Base-by-base conservation (phyloP, 1,140 invertebrate species). In the Marisa cornuarietis region DNA sequence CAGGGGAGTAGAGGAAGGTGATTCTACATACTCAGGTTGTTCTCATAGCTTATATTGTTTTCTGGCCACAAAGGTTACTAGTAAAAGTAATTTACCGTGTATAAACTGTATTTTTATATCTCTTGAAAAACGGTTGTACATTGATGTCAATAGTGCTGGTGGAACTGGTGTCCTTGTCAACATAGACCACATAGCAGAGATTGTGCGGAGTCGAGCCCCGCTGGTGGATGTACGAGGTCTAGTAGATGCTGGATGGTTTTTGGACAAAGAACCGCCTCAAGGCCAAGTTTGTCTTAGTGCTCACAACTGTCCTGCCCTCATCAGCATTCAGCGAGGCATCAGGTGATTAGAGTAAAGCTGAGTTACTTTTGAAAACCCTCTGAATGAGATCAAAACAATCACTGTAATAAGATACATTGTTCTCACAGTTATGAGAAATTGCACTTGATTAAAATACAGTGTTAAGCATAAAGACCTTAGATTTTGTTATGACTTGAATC, bases 161-260 rank as follows among this genome's bases (percentile, higher is more conserved):
- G 97, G 95, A 2, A 95, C 96, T 0, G 97, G 97, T 68, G 96
- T 98, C 1, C 94, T 98, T 93, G 90, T 98, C 10, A 98, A 98
- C 87, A 90, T 97, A 69, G 96, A 98, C 91, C 92, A 94, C 18
- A 93, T 97, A 4, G 93, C 95, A 31, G 93, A 95, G 68, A 85
- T 88, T 76, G 92, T 95, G 65, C 93, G 94, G 69, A 52, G 81
- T 49, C 71, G 83, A 14, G 88, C 88, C 42, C 92, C 91, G 10
- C 93, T 94, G 72, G 94, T 95, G 0, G 92, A 94, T 3, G 95
- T 98, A 22, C 92, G 94, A 5, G 96, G 95, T 20, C 93, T 97
- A 0, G 94, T 95, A 1, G 97, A 98, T 89, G 97, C 96, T 6
- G 97, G 96, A 22, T 98, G 97, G 97, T 98, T 98, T 86, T 90